A percentile compares a stretch with the other conserved stretches of the same genome.
Conservation (phyloP, 1,140 invertebrate genomes). For the Cheumatopsyche charites region DNA sequence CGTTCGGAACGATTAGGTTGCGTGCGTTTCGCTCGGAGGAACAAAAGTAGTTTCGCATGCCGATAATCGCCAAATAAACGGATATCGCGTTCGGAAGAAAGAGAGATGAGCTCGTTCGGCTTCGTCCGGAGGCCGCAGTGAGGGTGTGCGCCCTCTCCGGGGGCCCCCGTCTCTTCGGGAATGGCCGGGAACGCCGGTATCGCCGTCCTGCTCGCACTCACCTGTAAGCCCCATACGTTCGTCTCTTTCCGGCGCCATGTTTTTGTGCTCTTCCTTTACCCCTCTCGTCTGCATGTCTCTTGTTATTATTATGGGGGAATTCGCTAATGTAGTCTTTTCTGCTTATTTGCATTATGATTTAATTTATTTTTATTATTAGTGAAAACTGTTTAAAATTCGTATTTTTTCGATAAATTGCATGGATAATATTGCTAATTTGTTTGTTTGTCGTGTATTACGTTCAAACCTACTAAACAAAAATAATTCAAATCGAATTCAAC, state of each 20-base stretch:
- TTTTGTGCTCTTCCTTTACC: slow-evolving; percentile 12
- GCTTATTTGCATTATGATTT: not conserved
- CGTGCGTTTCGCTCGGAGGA: not conserved
- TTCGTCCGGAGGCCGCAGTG: not conserved
- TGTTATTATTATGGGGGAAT: too few species aligned
- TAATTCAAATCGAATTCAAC: too few species aligned
- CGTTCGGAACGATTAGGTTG: not conserved
- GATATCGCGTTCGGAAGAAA: too few species aligned
- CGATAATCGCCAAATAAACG: too few species aligned
- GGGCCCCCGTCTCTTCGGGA: not conserved
- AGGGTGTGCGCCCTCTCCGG: not conserved
- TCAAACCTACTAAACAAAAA: too few species aligned
- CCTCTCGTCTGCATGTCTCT: not conserved
- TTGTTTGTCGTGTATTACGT: not conserved
- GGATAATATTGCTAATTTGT: not conserved
- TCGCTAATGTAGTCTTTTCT: not conserved
- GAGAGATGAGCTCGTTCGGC: too few species aligned
- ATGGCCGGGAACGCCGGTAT: slow-evolving; percentile 4
- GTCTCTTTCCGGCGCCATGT: slow-evolving; percentile 14
- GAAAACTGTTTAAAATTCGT: not conserved
- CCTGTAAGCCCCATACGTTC: slow-evolving; percentile 14
- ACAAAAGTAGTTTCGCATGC: too few species aligned
- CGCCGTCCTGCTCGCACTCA: slow-evolving; percentile 22
- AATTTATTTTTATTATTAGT: not conserved
- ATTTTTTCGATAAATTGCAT: too few species aligned